Percentiles rank a stretch among this genome's conserved stretches.
phyloP scores from a whole-genome alignment of 2,888 invertebrate genomes.

The Melolontha melolontha region DNA sequence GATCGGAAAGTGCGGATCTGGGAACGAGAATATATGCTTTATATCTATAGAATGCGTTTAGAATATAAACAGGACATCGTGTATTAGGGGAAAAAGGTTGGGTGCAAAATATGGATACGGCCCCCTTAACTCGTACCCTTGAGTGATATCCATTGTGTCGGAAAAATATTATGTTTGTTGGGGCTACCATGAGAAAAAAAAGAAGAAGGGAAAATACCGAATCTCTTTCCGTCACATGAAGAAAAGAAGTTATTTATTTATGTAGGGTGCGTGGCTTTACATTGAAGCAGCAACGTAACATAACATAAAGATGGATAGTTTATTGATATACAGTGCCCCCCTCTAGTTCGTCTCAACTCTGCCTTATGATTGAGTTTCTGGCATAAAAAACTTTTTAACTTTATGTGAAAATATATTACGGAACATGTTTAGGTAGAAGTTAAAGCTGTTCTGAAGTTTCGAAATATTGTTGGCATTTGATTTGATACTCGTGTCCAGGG shows the following conservation, averaged over 20 bases:
- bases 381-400: constrained; percentile 15
- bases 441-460: constrained; percentile 17
- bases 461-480: background rate
- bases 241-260: constrained; percentile 37
- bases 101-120: background rate
- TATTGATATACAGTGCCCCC: constrained; percentile 24
- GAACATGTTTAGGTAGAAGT: constrained; percentile 9
- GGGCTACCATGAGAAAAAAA: background rate
- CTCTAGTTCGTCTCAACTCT: background rate
- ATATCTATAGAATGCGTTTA: constrained; percentile 26
- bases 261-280: constrained; percentile 26
- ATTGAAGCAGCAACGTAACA: constrained; percentile 13
- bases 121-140: constrained; percentile 4
- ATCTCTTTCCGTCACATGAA: constrained; percentile 25
- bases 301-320: constrained; percentile 28
- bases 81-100: constrained; percentile 17
- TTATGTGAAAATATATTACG: constrained; percentile 3
- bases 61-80: constrained; percentile 36
- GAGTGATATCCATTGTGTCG: constrained; percentile 16
- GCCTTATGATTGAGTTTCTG: constrained; percentile 11
- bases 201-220: constrained; percentile 8
- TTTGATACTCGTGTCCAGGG: too few species aligned
- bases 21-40: background rate
- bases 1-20: constrained; percentile 4
- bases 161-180: constrained; percentile 13